Evolutionary conservation across 1,140 invertebrate genomes (phyloP), one percentile per base, ranked within the genome.

Genomic region (Polypedilum vanderplanki): DNA sequence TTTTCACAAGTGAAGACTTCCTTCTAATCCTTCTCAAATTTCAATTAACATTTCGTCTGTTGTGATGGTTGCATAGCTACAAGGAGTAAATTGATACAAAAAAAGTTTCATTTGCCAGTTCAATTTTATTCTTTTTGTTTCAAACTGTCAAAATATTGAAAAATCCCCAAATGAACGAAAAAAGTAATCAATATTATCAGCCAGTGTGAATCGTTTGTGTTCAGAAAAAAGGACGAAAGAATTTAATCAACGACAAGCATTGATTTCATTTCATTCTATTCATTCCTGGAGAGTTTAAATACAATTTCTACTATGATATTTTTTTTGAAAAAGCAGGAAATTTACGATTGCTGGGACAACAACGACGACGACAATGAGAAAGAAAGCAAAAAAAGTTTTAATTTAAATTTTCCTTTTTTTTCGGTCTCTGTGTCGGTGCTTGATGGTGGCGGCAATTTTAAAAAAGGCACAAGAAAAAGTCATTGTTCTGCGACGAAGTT

Each of bases 261-360:
- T 70, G 65, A 70, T 70, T 70, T 70, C 65, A 70, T 70, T 70
- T 18, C 65, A 20, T 20, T 57, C 10, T 17, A 70, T 70, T 70
- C 17, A 33, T 33, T 33, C 24, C 24, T n/a, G 5, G 24, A 33
- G 24, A 33, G 24, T 33, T 33, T 33, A 33, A 33, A 33, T 33
- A 33, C 24, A 33, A 33, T 33, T 33, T 33, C 24, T 33, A 33
- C 24, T 33, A 33, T n/a, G n/a, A n/a, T n/a, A 33, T 33, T 33
- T 33, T 33, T 33, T 33, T 33, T 33, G 24, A 33, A 33, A 33
- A 33, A 33, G 24, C 24, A 33, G 24, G 24, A 33, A 33, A 33
- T 33, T 33, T 33, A 33, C 24, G 24, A 33, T 33, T 33, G 24
- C 24, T 33, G 24, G 24, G 24, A 33, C 24, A 33, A 33, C 24